Evolutionary conservation across 2,888 invertebrate species (phyloP).

Genomic region (Agrilus mali): DNA sequence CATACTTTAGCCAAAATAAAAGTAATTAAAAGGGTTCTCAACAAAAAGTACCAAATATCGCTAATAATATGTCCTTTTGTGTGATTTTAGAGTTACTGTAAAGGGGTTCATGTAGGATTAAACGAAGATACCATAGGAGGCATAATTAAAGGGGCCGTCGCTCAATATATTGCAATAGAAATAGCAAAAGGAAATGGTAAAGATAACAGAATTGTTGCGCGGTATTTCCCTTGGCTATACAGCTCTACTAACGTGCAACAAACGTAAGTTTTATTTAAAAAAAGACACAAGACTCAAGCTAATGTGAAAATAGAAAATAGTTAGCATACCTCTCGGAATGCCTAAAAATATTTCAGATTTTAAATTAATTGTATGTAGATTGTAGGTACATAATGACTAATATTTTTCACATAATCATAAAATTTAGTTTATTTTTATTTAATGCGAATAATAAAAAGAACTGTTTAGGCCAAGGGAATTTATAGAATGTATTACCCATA

Average conservation of each 20-base stretch:
- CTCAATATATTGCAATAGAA: slow-evolving; percentile 87
- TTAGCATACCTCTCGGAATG: no score
- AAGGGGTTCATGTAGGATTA: slow-evolving; percentile 51
- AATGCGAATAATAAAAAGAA: slow-evolving; percentile 2
- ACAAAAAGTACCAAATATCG: not conserved
- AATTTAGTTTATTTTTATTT: not conserved
- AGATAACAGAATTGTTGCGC: slow-evolving; percentile 67
- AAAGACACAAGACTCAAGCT: no score
- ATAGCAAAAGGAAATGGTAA: slow-evolving; percentile 77
- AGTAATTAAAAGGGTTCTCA: slow-evolving; percentile 38
- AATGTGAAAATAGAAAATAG: no score
- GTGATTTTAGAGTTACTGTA: slow-evolving; percentile 49
- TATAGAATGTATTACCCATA: slow-evolving; percentile 88
- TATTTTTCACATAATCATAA: not conserved
- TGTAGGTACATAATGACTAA: not conserved
- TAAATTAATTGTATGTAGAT: not conserved
- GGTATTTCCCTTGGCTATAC: slow-evolving; percentile 85
- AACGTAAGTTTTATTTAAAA: slow-evolving; percentile 42
- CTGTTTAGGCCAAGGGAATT: slow-evolving; percentile 74
- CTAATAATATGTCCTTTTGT: no score
- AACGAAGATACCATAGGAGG: slow-evolving; percentile 96
- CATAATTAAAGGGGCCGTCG: slow-evolving; percentile 89
- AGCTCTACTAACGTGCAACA: slow-evolving; percentile 69
- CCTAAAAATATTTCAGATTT: not conserved
- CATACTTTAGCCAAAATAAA: slow-evolving; percentile 94